Conservation (phyloP, 1,140 invertebrate species). For the Calephelis virginiensis region DNA sequence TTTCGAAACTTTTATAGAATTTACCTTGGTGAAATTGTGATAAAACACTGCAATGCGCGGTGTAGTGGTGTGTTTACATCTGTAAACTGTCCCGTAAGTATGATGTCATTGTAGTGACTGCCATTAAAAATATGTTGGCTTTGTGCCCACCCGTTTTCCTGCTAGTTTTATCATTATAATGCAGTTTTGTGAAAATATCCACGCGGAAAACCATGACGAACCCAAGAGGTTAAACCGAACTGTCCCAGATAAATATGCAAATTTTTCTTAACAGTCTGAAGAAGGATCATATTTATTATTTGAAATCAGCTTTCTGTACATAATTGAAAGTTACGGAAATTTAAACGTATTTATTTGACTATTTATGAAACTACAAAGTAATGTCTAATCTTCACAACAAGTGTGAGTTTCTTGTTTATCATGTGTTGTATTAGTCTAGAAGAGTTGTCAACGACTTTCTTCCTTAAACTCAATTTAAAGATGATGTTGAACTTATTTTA, state of each 20-base stretch:
- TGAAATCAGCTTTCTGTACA: conserved; percentile 6
- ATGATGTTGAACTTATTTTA: no score
- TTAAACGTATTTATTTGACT: background rate
- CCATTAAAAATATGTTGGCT: conserved; percentile 76
- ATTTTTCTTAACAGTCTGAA: conserved; percentile 25
- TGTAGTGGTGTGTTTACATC: conserved; percentile 74
- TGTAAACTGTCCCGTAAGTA: conserved; percentile 72
- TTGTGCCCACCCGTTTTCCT: conserved; percentile 75
- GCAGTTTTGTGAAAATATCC: conserved; percentile 59
- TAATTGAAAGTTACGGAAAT: background rate
- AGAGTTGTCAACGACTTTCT: no score
- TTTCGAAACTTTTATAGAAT: conserved; percentile 10
- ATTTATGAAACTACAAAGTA: conserved; percentile 6
- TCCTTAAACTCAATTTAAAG: no score
- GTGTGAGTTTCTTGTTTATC: conserved; percentile 21
- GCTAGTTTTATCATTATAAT: conserved; percentile 57
- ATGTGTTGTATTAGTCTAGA: no score
- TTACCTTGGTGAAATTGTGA: conserved; percentile 26
- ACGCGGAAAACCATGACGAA: conserved; percentile 57
- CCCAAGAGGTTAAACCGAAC: conserved; percentile 55
- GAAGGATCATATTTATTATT: background rate
- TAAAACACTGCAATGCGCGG: conserved; percentile 36
- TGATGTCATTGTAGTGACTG: conserved; percentile 73
- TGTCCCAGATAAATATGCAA: conserved; percentile 44
- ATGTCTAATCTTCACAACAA: conserved; percentile 31